Conservation (phyloP, 2,888 invertebrate species). For the Harpalus rufipes region DNA sequence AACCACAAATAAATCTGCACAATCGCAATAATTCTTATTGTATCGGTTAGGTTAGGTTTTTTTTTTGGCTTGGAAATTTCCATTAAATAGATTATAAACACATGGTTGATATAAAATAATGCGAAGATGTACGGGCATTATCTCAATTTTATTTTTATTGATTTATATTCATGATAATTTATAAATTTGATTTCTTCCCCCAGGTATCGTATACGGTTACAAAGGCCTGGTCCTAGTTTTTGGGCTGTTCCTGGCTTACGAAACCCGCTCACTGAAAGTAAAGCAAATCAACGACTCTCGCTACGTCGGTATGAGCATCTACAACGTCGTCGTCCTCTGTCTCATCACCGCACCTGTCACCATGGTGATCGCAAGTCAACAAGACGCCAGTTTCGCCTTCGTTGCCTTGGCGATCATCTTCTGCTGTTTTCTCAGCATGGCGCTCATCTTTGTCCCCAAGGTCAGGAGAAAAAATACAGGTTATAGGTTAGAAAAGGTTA, state of each 20-base stretch:
- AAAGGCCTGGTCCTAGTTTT: conserved; percentile 98
- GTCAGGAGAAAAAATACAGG: conserved; percentile 77
- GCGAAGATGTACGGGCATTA: too few species aligned
- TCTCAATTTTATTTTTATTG: not conserved
- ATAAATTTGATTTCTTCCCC: not conserved
- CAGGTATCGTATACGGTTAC: conserved; percentile 96
- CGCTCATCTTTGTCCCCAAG: conserved; percentile 98
- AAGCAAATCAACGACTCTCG: conserved; percentile 98
- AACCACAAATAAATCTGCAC: not conserved
- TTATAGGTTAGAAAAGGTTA: conserved; percentile 69
- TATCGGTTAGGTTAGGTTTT: too few species aligned
- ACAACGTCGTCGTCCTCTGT: conserved; percentile 98
- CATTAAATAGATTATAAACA: too few species aligned
- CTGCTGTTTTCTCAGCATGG: conserved; percentile 99
- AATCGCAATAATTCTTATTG: too few species aligned
- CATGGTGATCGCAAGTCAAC: conserved; percentile 97
- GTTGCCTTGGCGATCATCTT: conserved; percentile 97
- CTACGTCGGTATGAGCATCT: conserved; percentile 99
- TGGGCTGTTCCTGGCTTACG: conserved; percentile 98
- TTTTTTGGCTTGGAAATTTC: too few species aligned
- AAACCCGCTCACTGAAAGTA: conserved; percentile 97
- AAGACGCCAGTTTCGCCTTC: conserved; percentile 98
- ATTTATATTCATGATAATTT: not conserved
- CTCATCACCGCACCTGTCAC: conserved; percentile 98
- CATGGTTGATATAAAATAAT: too few species aligned